Base-by-base conservation (phyloP, 2,888 invertebrate genomes). In the Rapana venosa region DNA sequence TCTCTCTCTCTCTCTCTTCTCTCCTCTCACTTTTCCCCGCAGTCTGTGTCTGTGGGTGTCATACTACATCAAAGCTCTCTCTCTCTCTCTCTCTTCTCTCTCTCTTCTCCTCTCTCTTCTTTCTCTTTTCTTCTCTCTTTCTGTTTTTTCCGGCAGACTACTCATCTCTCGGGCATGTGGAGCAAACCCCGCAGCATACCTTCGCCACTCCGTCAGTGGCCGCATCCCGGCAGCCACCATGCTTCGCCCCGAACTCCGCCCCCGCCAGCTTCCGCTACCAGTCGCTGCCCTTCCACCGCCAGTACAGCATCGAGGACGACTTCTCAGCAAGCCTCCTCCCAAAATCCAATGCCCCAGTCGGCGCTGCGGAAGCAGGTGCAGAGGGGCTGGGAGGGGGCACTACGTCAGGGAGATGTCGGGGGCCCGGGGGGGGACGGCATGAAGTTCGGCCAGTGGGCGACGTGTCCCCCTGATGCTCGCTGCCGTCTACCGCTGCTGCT, bases 301-400 rank as follows among this genome's bases (percentile, higher is more conserved):
- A 93, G 87, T 94, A 94, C 90, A 93, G 92, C 61, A 92, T 92
- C 17, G 94, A 94, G 15, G 92, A 93, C n/a, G 93, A 93, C 11
- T 95, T 94, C 90, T 94, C 58, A 90, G 93, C 35, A 93, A 92
- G 83, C 95, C 8, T 93, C 95, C 22, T 66, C 95, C 95, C 20
- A 95, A 95, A 90, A 94, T 93, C n/a, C 96, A 96, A 96, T 96
- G 96, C 95, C 95, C 1, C 94, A 94, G 90, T 92, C 93, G 20
- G 95, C 95, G 5, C 93, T 95, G 1, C n/a, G 70, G 22, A 36
- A 74, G 20, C 87, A 91, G 88, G 94, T 94, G 11, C 90, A 89
- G 36, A 90, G 94, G 47, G 95, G 96, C 22, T 96, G 96, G 96
- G 93, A 94, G 22, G 92, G 92, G 4, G 91, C 95, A 94, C 70